Percentiles rank a stretch among this genome's conserved stretches.
phyloP scores from a whole-genome alignment of 2,113 vertebrate species.

The Nothoprocta pentlandii region DNA sequence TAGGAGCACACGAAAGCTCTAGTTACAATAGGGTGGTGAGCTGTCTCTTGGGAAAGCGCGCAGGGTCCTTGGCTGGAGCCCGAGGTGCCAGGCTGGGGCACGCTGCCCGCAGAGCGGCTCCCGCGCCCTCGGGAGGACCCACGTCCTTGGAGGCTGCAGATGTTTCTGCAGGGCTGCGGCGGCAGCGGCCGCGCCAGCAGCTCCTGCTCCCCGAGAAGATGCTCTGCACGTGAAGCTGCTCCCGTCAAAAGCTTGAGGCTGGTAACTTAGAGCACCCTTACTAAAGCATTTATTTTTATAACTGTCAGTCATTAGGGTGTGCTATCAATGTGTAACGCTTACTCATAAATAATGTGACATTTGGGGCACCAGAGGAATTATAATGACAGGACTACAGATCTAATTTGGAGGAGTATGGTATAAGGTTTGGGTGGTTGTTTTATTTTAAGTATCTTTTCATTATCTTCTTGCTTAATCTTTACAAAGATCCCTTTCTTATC shows the following conservation, averaged over 20 bases:
- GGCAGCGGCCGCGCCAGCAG: background rate
- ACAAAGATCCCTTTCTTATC: slow-evolving; percentile 76
- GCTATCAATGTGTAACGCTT: slow-evolving; percentile 6
- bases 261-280: slow-evolving; percentile 42
- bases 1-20: slow-evolving; percentile 30
- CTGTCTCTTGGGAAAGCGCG: background rate
- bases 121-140: background rate
- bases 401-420: slow-evolving; percentile 21
- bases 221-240: slow-evolving; percentile 19
- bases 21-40: background rate
- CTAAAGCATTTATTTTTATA: slow-evolving; percentile 65
- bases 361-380: slow-evolving; percentile 48
- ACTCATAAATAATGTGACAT: slow-evolving; percentile 35
- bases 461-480: slow-evolving; percentile 63
- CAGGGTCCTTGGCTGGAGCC: rapidly evolving
- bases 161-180: background rate
- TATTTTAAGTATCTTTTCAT: slow-evolving; percentile 50
- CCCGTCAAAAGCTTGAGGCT: slow-evolving; percentile 33
- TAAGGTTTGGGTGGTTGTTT: slow-evolving; percentile 2
- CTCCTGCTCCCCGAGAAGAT: background rate
- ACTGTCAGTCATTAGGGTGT: slow-evolving; percentile 26
- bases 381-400: slow-evolving; percentile 26
- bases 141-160: background rate
- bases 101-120: background rate
- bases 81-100: background rate